Base-by-base conservation (phyloP, 2,888 invertebrate genomes). In the Bedellia somnulentella region DNA sequence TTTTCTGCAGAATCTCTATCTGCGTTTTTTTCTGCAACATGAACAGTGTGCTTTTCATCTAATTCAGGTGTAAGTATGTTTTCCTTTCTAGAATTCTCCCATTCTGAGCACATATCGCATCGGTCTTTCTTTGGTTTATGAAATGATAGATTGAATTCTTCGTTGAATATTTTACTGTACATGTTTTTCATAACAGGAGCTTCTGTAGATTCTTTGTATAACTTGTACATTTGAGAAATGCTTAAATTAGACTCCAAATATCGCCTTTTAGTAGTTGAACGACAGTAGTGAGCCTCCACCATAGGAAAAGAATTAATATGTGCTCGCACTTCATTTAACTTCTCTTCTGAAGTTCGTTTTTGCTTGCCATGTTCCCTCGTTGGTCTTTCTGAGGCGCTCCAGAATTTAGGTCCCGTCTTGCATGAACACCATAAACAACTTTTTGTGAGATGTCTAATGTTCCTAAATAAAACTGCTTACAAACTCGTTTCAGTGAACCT, bases 221-320 rank as follows among this genome's bases (percentile, higher is more conserved):
- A 22, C 9, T 29, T 28, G 16, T 30, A 37, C 35, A 37, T 37
- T 24, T 37, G 36, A 13, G 11, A 15, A 17, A 37, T 22, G 29
- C 30, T 37, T 12, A 37, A 24, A 10, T 22, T 11, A 12, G 36
- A 27, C 10, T 33, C 36, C 27, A 37, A 24, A 29, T 37, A 37
- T 22, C 26, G 13, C 13, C 30, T 37, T 24, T 27, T 29, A 5
- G 27, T 30, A 18, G 23, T 22, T 11, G 29, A 29, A 13, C 36
- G 18, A 24, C 37, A 37, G 24, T 37, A 37, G 27, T 37, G 36
- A 14, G 37, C 36, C 31, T 37, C 32, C 9, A 37, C 24, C 11
- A 15, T 18, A 14, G 36, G 33, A 10, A 37, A 37, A 14, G 35
- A 37, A 8, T 33, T 27, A 13, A 37, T 37, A 21, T 37, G 37